Base-by-base conservation (phyloP, 2,113 vertebrate species). In the Ameiurus melas region DNA sequence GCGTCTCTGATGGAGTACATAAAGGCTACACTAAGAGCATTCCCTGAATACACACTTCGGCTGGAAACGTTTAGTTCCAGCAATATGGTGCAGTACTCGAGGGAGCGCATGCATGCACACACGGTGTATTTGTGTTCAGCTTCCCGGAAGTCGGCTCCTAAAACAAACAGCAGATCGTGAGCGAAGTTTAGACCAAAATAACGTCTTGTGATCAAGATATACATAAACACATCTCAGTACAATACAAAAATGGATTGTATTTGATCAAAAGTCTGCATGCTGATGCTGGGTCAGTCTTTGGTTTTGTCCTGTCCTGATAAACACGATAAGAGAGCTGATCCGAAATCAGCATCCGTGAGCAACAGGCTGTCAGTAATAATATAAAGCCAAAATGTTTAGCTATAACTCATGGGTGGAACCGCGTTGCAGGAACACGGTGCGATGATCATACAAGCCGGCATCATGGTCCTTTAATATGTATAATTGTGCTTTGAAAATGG, bases 271-370 rank as follows among this genome's bases (percentile, higher is more conserved):
- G 14, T 62, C 71, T 43, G 33, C 70, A 57, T 39, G 53, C 86
- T 83, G 68, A 75, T 77, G 55, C 82, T 75, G 80, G 33, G 71
- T 70, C 86, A 87, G 85, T 87, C 58, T 87, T 83, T 83, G 43
- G 57, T 33, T 58, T 58, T 39, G 19, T 33, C 83, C 66, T 71
- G 19, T 88, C 73, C 33, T 77, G 81, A 64, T 57, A 13, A 53
- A 62, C 7, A 20, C 78, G 27, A 47, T 57, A 13, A 66, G n/a
- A 66, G 10, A 70, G 77, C 62, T 70, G 60, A 87, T 66, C 75
- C 39, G 33, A 66, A 22, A 68, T 57, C 77, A 80, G 43, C 22
- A 30, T 20, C 30, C 8, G 10, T 82, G 17, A 71, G 33, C 25
- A 82, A n/a, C 53, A 79, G 20, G 33, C 19, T 70, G 43, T 53